Evolutionary conservation across 2,888 invertebrate species (phyloP), one percentile per base, ranked within the genome.

Genomic region (Trichogramma dendrolimi): DNA sequence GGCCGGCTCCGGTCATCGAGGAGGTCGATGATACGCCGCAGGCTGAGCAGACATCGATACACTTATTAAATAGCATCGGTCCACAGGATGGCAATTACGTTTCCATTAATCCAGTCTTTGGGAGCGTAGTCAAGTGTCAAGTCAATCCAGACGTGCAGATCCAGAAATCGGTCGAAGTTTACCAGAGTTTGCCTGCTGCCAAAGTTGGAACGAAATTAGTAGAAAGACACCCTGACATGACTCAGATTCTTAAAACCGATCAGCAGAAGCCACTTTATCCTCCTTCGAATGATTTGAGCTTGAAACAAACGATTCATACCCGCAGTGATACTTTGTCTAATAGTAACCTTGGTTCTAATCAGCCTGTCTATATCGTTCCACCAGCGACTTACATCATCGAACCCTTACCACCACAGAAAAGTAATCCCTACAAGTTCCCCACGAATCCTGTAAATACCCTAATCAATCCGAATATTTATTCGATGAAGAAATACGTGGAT

Each of bases 141-240:
- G 53, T 0, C 44, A 67, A 69, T 64, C 64, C 67, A 50, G 57
- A 60, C 6, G 68, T 79, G 54, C 78, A 78, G 67, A 74, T 78
- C 59, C 77, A 78, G 62, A 79, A 77, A 65, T 77, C 77, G 6
- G 65, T 78, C 27, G 78, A 78, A 59, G 58, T 78, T 48, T 78
- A 74, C 64, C 74, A 75, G 55, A 73, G 70, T 11, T 72, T 72
- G 38, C 76, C 78, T n/a, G 27, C 27, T 27, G 27, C 27, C 27
- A 27, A 27, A 27, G 27, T 27, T 27, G 27, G 27, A 27, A 27
- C 27, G 27, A 27, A 27, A 27, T 27, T 27, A 3, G 27, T 27
- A 27, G 27, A 27, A 2, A 27, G 27, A 39, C 67, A 71, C 50
- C 70, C 72, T 47, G 58, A 68, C 56, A 52, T 10, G 8, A 56